Evolutionary conservation across 1,140 invertebrate genomes (phyloP).

Genomic region (Euschistus heros): DNA sequence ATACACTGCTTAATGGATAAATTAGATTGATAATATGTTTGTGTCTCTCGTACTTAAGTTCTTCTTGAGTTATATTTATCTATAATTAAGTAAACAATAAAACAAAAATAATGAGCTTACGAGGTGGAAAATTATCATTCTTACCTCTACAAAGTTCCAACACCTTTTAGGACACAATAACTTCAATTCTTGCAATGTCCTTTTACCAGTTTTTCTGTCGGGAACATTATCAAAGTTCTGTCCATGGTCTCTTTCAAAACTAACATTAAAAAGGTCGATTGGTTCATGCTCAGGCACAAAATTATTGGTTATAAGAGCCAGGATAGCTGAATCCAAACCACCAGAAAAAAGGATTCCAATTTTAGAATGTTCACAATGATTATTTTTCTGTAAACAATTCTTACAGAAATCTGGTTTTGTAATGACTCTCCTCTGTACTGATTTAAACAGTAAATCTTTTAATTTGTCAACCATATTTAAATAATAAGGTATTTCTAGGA

Average conservation of each 20-base stretch:
- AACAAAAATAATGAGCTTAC: neutral
- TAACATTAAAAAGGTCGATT: constrained; percentile 93
- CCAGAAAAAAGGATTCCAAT: constrained; percentile 88
- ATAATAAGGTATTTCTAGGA: neutral
- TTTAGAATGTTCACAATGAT: constrained; percentile 54
- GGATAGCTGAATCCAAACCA: constrained; percentile 84
- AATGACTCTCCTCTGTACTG: neutral
- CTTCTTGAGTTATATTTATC: constrained; percentile 64
- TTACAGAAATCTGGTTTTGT: constrained; percentile 12
- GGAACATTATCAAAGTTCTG: constrained; percentile 50
- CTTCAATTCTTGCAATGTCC: constrained; percentile 62
- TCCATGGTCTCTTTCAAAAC: constrained; percentile 56
- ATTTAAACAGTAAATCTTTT: neutral
- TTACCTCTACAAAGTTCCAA: constrained; percentile 61
- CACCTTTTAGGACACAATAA: constrained; percentile 53
- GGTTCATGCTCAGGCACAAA: constrained; percentile 53
- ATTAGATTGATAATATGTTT: constrained; percentile 60
- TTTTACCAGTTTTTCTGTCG: constrained; percentile 64
- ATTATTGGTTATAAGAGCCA: constrained; percentile 69
- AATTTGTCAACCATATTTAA: neutral
- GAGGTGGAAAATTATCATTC: neutral
- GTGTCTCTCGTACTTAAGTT: constrained; percentile 48
- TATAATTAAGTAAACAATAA: constrained; percentile 30
- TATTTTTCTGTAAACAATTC: neutral
- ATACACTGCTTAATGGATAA: constrained; percentile 68